Conservation (phyloP, 2,888 invertebrate genomes). For the Epinotia nisella region DNA sequence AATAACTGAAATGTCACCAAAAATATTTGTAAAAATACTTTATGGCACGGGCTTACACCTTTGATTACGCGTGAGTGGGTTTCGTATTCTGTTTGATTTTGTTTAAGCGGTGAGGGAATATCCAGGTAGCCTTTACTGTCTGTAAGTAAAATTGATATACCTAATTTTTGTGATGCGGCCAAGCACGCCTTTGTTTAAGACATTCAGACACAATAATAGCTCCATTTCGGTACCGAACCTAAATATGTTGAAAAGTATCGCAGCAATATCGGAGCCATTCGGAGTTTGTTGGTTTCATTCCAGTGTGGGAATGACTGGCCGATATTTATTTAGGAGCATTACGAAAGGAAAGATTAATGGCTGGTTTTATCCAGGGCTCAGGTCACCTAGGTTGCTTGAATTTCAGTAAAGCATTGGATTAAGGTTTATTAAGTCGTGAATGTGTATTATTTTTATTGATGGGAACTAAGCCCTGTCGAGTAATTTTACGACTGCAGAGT, state of each 20-base stretch:
- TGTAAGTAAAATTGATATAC: not conserved
- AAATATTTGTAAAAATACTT: too few species aligned
- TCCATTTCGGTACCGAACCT: not conserved
- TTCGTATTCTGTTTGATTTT: too few species aligned
- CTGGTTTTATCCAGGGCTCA: conserved; percentile 5
- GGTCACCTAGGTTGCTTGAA: conserved; percentile 7
- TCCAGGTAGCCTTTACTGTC: not conserved
- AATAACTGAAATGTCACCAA: too few species aligned
- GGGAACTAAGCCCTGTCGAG: too few species aligned
- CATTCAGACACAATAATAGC: not conserved
- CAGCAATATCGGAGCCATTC: conserved; percentile 13
- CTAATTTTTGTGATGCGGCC: not conserved
- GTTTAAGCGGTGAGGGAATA: not conserved
- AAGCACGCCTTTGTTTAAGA: not conserved
- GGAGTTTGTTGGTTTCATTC: conserved; percentile 20
- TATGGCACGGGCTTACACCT: too few species aligned
- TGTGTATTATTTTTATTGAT: not conserved
- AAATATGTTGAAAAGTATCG: conserved; percentile 16
- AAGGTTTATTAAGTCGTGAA: not conserved
- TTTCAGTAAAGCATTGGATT: conserved; percentile 40
- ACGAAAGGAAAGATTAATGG: conserved; percentile 25
- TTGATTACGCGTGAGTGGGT: too few species aligned
- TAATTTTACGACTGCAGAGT: too few species aligned
- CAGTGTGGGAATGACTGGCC: conserved; percentile 23
- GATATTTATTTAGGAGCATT: conserved; percentile 36